A percentile compares a stretch with the other conserved stretches of the same genome.
These are phyloP conservation scores for Synodontis membranacea DNA, from an alignment of 2,113 vertebrate species.

Conservation along the genomic window DNA sequence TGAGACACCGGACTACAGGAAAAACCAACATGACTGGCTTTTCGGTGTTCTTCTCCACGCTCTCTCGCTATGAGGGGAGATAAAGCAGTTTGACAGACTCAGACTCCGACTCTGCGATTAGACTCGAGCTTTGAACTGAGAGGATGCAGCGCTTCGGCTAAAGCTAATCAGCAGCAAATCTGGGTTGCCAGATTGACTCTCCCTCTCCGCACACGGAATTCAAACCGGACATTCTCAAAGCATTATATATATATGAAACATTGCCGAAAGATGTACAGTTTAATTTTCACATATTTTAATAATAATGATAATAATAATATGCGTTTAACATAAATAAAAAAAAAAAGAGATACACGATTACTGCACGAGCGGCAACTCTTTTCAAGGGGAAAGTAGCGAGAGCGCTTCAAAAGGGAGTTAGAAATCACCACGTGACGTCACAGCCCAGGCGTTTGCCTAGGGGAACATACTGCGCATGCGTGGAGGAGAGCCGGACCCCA, in stretches of 20 bases:
- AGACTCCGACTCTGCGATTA: background rate
- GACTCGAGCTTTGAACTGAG: constrained; percentile 6
- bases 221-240: background rate
- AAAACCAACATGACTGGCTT: background rate
- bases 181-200: background rate
- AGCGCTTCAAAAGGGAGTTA: background rate
- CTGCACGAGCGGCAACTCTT: no score
- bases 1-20: background rate
- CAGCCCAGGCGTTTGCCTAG: background rate
- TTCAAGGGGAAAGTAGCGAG: background rate
- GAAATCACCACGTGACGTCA: background rate
- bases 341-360: background rate
- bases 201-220: no score
- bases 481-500: background rate
- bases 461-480: background rate
- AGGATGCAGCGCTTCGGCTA: constrained; percentile 21
- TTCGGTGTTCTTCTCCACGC: background rate
- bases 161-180: background rate
- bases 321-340: no score
- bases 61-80: background rate
- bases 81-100: constrained; percentile 29
- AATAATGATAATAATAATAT: no score
- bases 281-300: background rate
- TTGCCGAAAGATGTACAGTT: background rate
- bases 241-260: background rate